A percentile compares a stretch with the other conserved stretches of the same genome.
Conservation (phyloP, 2,797 vertebrate genomes). For the Gymnoscopelus microlampas region DNA sequence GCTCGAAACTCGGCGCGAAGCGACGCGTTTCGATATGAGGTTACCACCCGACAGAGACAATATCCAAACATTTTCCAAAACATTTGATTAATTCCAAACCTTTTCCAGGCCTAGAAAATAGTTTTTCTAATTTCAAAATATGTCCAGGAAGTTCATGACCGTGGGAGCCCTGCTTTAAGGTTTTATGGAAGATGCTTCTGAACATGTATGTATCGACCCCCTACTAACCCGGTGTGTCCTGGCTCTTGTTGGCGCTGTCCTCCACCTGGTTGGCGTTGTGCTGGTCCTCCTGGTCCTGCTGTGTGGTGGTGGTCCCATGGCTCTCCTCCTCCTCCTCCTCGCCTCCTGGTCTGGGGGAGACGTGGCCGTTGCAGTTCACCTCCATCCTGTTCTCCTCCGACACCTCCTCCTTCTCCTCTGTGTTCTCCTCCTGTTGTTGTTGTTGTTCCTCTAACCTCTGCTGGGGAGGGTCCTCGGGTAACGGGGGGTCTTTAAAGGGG, state of each 20-base stretch:
- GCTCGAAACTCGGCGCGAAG: too few species aligned
- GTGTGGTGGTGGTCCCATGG: conserved; percentile 27
- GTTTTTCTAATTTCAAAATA: too few species aligned
- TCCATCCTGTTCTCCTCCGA: conserved; percentile 69
- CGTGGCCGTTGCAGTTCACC: conserved; percentile 87
- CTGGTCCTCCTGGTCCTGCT: conserved; percentile 53
- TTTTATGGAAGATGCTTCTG: too few species aligned
- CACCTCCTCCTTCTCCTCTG: conserved; percentile 52
- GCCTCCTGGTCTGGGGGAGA: conserved; percentile 67
- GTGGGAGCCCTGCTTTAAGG: too few species aligned
- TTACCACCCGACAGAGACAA: too few species aligned
- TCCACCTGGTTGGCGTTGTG: conserved; percentile 52
- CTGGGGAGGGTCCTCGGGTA: conserved; percentile 51
- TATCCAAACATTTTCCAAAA: too few species aligned
- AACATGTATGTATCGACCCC: too few species aligned
- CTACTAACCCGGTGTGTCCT: conserved; percentile 19
- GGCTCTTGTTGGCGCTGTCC: conserved; percentile 21
- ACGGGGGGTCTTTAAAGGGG: conserved; percentile 49
- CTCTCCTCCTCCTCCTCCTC: conserved; percentile 48
- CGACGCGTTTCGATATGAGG: too few species aligned
- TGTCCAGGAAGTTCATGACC: too few species aligned
- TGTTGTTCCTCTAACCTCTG: conserved; percentile 28
- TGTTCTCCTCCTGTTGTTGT: background rate
- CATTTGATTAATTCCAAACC: too few species aligned
- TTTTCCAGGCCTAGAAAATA: too few species aligned